Conservation (phyloP, 35 echinoderm and acorn worm species). For the Patiria miniata region DNA sequence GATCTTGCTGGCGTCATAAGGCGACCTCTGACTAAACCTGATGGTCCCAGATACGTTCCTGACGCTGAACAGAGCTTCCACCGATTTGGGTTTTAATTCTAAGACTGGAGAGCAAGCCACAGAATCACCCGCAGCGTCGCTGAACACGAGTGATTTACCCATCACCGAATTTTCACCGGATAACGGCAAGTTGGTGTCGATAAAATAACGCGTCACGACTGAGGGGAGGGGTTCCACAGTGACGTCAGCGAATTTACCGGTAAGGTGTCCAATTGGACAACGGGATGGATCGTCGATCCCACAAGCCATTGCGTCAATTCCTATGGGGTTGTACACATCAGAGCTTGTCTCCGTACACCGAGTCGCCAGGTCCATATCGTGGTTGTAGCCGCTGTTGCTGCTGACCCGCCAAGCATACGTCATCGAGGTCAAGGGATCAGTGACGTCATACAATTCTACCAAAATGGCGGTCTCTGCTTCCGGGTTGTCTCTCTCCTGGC, state of each 20-base stretch:
- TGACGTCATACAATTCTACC: slow-evolving; percentile 65
- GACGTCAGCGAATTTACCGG: slow-evolving; percentile 56
- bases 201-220: slow-evolving; percentile 39
- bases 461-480: slow-evolving; percentile 66
- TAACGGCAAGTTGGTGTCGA: slow-evolving; percentile 80
- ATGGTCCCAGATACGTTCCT: slow-evolving; percentile 63
- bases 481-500: slow-evolving; percentile 46
- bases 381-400: slow-evolving; percentile 49
- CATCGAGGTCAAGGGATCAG: slow-evolving; percentile 28
- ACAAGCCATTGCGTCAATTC: background rate
- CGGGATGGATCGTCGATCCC: background rate
- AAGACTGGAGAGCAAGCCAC: slow-evolving; percentile 58
- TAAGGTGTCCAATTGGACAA: slow-evolving; percentile 41
- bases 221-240: slow-evolving; percentile 52
- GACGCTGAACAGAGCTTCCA: slow-evolving; percentile 44
- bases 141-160: slow-evolving; percentile 73
- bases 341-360: slow-evolving; percentile 47
- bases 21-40: slow-evolving; percentile 72
- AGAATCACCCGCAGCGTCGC: background rate
- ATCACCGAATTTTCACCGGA: slow-evolving; percentile 52
- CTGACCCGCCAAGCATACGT: slow-evolving; percentile 64
- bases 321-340: slow-evolving; percentile 31
- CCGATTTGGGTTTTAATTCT: slow-evolving; percentile 54
- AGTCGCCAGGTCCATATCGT: slow-evolving; percentile 47
- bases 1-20: slow-evolving; percentile 71